Percentiles rank a stretch among this genome's conserved stretches.
Conservation (phyloP, 1,140 invertebrate species). For the Araneus ventricosus region DNA sequence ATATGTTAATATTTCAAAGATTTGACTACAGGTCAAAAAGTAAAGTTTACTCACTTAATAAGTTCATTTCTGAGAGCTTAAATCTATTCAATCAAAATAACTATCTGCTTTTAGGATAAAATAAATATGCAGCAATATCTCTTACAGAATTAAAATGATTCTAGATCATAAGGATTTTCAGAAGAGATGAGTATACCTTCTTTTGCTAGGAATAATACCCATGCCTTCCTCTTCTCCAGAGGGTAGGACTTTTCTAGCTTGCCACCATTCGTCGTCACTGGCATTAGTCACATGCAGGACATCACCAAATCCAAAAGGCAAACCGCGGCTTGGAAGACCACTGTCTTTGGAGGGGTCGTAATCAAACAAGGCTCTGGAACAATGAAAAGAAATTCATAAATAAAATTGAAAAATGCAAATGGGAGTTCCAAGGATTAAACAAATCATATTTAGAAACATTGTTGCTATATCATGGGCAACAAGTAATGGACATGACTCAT, state of each 20-base stretch:
- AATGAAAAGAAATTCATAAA: background rate
- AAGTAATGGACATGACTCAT: too few species aligned
- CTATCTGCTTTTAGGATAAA: too few species aligned
- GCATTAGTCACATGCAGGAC: conserved; percentile 99
- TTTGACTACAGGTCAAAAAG: too few species aligned
- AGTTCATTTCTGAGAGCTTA: too few species aligned
- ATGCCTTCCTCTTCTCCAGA: conserved; percentile 83
- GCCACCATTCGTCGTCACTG: conserved; percentile 99
- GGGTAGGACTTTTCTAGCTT: conserved; percentile 86
- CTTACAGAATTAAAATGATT: background rate
- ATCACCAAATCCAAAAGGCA: conserved; percentile 96
- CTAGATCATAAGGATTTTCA: background rate
- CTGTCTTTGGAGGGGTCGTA: conserved; percentile 98
- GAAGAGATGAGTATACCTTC: conserved; percentile 77
- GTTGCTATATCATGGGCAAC: too few species aligned
- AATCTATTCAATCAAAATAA: too few species aligned
- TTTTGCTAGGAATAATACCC: conserved; percentile 85
- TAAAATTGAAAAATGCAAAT: background rate
- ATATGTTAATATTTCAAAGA: too few species aligned
- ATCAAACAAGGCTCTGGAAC: conserved; percentile 93
- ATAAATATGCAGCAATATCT: background rate
- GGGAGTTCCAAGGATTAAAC: too few species aligned
- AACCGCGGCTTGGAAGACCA: conserved; percentile 95
- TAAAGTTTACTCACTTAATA: too few species aligned
- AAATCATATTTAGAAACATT: too few species aligned